Conservation (phyloP, 2,797 vertebrate genomes). For the Brachyalestes nurse region DNA sequence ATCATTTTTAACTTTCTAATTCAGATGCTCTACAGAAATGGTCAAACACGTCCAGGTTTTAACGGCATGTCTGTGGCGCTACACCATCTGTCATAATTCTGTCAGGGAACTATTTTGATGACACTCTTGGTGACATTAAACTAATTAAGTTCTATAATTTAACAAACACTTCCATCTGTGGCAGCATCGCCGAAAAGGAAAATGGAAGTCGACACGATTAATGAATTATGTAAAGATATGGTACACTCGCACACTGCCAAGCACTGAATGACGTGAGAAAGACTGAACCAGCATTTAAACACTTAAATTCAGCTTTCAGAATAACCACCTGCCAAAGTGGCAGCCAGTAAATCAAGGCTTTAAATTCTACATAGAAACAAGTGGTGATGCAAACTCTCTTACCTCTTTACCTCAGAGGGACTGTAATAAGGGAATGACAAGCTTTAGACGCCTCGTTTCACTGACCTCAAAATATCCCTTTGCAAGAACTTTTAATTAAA, state of each 20-base stretch:
- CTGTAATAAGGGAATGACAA: neutral
- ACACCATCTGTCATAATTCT: slow-evolving; percentile 25
- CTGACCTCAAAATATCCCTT: neutral
- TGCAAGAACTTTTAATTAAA: too few species aligned
- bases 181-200: neutral
- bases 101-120: slow-evolving; percentile 10
- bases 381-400: neutral
- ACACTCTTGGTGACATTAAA: slow-evolving; percentile 25
- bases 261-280: slow-evolving; percentile 28
- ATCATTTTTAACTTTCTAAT: neutral
- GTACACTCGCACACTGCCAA: slow-evolving; percentile 7
- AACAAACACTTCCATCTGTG: slow-evolving; percentile 34
- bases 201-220: neutral
- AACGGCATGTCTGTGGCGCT: neutral
- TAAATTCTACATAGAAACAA: neutral
- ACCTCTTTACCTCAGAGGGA: neutral
- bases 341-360: neutral
- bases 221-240: slow-evolving; percentile 4
- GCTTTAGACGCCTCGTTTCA: neutral
- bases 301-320: slow-evolving; percentile 25
- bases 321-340: neutral
- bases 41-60: neutral
- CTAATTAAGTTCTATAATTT: slow-evolving; percentile 17
- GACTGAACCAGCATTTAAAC: slow-evolving; percentile 56
- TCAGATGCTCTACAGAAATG: neutral